Evolutionary conservation across 1,140 invertebrate species (phyloP), one percentile per base, ranked within the genome.

Genomic region (Zaprionus taronus): DNA sequence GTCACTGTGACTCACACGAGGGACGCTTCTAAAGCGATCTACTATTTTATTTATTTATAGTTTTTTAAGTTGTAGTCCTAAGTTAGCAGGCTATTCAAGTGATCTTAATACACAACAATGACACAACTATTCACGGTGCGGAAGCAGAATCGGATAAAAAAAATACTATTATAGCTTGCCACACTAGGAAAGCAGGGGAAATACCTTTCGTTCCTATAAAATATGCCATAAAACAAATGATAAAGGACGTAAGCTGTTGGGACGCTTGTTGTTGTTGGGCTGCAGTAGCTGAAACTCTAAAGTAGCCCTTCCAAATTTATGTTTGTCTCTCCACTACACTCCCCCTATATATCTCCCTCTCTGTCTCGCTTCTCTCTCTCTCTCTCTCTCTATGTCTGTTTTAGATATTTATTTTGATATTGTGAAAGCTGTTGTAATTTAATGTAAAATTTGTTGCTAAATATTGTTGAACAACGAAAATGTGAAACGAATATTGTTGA

Each of bases 401-500:
- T 64, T 64, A 71, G 57, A 41, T 81, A 82, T 61, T 72, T 87
- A 82, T 71, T 72, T 81, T 79, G 84, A 74, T 86, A 79, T 81
- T 71, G 82, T 83, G 80, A 84, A 89, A 84, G 85, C 84, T 89
- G 84, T 89, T 89, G 85, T 81, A 76, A 86, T 78, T 47, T 17
- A 47, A 17, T 47, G 41, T 47, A 47, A n/a, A 47, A 47, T 89
- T 64, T 68, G 72, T 77, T 72, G 68, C 63, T 73, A 69, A 56
- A 78, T 80, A 79, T 78, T 89, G 85, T 90, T 84, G 79, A 84
- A 70, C 83, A 87, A 89, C 78, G 85, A 87, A 89, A 67, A 71
- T 73, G 83, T 78, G 64, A 84, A 89, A 89, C 85, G 84, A 89
- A 89, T 89, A 89, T 90, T 89, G 81, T 76, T 71, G 55, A 72